Conservation (phyloP, 2,888 invertebrate species). For the Panzeria rudis region DNA sequence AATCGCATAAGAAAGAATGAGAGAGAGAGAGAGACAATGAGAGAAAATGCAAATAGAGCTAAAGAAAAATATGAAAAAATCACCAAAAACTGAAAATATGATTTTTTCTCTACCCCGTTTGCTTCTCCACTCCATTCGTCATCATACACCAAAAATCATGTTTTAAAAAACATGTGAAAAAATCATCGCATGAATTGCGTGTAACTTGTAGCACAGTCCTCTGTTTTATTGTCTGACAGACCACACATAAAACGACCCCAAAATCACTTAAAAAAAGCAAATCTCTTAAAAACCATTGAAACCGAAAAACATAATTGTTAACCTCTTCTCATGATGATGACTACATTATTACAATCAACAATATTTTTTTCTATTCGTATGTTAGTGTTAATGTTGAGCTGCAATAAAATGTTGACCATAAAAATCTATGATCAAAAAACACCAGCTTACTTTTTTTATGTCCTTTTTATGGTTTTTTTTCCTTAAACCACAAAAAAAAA, state of each 20-base stretch:
- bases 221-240: background rate
- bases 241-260: background rate
- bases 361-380: background rate
- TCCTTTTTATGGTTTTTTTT: conserved; percentile 38
- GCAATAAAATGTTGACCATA: conserved; percentile 63
- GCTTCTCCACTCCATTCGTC: too few species aligned
- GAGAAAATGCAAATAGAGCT: too few species aligned
- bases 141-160: too few species aligned
- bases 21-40: too few species aligned
- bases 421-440: conserved; percentile 40
- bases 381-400: conserved; percentile 53
- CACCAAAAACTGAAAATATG: too few species aligned
- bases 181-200: too few species aligned
- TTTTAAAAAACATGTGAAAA: too few species aligned
- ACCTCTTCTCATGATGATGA: conserved; percentile 53
- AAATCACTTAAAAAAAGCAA: conserved; percentile 11
- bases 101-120: too few species aligned
- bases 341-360: conserved; percentile 24
- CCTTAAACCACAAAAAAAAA: conserved; percentile 66
- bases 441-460: conserved; percentile 42
- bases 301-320: conserved; percentile 65
- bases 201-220: too few species aligned
- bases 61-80: too few species aligned
- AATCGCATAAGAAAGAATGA: too few species aligned
- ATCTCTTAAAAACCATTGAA: conserved; percentile 33